phyloP scores from a whole-genome alignment of 2,113 vertebrate genomes.

The Zosterops lateralis region DNA sequence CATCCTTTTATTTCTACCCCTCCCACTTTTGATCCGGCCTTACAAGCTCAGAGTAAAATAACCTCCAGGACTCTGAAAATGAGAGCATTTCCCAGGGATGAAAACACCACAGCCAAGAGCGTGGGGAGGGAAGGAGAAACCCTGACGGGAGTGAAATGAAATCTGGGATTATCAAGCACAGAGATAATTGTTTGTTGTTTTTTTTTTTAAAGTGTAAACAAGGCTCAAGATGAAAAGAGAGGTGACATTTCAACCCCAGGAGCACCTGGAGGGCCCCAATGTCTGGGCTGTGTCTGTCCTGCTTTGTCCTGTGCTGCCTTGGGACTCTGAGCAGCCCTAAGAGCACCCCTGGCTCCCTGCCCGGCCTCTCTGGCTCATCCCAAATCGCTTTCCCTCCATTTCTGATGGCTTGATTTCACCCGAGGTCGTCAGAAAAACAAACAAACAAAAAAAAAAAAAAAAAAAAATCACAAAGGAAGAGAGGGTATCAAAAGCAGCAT shows the following conservation, averaged over 20 bases:
- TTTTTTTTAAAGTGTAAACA: conserved; percentile 12
- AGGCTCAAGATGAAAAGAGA: conserved; percentile 25
- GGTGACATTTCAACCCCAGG: not conserved
- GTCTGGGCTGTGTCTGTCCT: not conserved
- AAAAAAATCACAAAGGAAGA: not conserved
- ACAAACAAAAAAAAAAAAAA: not conserved
- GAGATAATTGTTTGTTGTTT: not conserved
- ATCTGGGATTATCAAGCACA: not conserved
- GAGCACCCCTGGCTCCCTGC: conserved; percentile 42
- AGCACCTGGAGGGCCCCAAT: not conserved
- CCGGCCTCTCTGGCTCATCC: not conserved
- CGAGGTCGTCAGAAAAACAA: not conserved
- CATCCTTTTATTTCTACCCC: not conserved
- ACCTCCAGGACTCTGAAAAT: not conserved
- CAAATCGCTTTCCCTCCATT: not conserved
- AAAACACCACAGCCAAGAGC: not conserved
- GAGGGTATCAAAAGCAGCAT: not conserved
- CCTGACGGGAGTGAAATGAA: not conserved
- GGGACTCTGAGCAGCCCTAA: conserved; percentile 5
- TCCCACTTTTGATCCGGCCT: not conserved
- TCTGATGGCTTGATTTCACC: conserved; percentile 5
- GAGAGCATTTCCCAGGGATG: not conserved
- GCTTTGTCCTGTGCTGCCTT: conserved; percentile 28
- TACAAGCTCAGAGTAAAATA: not conserved
- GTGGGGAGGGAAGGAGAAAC: not conserved